Base-by-base conservation (phyloP, 2,888 invertebrate species). In the Gymnosoma rotundatum region DNA sequence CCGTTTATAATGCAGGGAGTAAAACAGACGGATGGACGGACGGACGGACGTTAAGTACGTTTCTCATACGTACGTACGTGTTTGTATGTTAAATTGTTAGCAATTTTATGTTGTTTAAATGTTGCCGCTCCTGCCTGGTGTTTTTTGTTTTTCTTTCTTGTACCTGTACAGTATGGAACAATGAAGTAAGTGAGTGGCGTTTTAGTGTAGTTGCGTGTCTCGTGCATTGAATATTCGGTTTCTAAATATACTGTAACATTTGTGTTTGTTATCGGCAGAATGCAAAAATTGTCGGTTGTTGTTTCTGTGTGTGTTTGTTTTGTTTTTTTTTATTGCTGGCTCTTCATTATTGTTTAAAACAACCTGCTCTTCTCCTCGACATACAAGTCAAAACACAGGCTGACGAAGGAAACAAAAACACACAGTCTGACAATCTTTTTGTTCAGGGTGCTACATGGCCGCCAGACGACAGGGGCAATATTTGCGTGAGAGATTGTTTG, bases 201-300 rank as follows among this genome's bases (percentile, higher is more conserved):
- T 73, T 48, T 63, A 21, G 10, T 82, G 76, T 48, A 52, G 52
- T 80, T 83, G 78, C 78, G 74, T 78, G 78, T 70, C 83, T 42
- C 12, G 10, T 74, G 69, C 56, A 63, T 60, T 73, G 73, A 73
- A 80, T 80, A 75, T 81, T 70, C 50, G 63, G 54, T 78, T 76
- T 58, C 20, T 50, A 36, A 69, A 69, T 70, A 73, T 72, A n/a
- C n/a, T 76, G 79, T 73, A 83, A 83, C 80, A 80, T 80, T 80
- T 81, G 52, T 80, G 72, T 70, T 76, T 58, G 58, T 75, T 10
- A 72, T 36, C 60, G 60, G 54, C 60, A 21, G 20, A 67, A 63
- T 21, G 32, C 64, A 60, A 67, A 76, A 58, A 60, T 7, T 48
- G 25, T 42, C 45, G 45, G 52, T 54, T 78, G 63, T 56, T 69